These are phyloP conservation scores for Amphiprion percula DNA, from an alignment of 2,113 vertebrate species.

Conservation along the genomic window DNA sequence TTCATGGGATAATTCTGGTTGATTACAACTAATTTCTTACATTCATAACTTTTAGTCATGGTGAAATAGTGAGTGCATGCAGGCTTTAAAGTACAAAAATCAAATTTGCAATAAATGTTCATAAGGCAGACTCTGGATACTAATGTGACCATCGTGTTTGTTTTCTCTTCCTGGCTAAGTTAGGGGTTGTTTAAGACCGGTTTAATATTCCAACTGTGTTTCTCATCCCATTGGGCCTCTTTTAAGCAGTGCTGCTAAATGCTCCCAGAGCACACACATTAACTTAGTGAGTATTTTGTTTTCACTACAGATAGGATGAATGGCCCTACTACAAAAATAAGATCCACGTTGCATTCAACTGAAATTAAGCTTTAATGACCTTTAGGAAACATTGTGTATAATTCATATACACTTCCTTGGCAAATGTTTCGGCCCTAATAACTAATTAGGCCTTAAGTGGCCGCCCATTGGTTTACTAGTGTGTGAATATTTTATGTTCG, in stretches of 20 bases:
- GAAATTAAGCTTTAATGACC: constrained; percentile 61
- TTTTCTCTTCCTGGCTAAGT: background rate
- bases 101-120: too few species aligned
- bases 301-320: constrained; percentile 1
- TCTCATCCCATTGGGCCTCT: background rate
- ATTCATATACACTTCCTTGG: constrained; percentile 71
- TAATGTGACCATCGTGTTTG: background rate
- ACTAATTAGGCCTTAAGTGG: constrained; percentile 69
- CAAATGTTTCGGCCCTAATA: constrained; percentile 62
- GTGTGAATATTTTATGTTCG: constrained; percentile 42
- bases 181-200: background rate
- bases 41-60: too few species aligned
- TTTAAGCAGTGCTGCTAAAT: background rate
- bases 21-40: too few species aligned
- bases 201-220: background rate
- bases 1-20: too few species aligned
- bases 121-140: too few species aligned
- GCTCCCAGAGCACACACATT: background rate
- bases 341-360: background rate
- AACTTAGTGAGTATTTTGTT: background rate
- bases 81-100: too few species aligned
- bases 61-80: too few species aligned
- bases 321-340: constrained; percentile 6
- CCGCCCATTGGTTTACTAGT: constrained; percentile 52
- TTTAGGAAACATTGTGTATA: constrained; percentile 70